Conservation (phyloP, 2,888 invertebrate genomes). For the Drosophila diplacantha region DNA sequence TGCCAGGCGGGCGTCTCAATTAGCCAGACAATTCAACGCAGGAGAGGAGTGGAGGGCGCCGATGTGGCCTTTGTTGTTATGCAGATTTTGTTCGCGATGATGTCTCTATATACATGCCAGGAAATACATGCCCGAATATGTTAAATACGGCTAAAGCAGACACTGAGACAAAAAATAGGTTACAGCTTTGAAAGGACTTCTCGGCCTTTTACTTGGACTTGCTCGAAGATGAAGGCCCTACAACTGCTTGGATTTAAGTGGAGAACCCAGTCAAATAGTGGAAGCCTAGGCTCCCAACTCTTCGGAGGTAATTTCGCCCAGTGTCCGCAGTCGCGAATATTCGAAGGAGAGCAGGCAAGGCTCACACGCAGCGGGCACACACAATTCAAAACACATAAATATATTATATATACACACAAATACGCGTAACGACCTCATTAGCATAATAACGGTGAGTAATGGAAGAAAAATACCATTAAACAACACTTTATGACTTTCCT, state of each 20-base stretch:
- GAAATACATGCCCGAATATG: constrained; percentile 19
- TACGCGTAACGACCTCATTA: constrained; percentile 75
- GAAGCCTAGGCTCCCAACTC: no score
- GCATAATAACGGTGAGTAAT: constrained; percentile 77
- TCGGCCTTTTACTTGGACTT: neutral
- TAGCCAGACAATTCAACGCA: constrained; percentile 44
- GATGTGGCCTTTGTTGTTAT: constrained; percentile 13
- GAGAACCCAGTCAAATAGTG: no score
- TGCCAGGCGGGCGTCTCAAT: constrained; percentile 57
- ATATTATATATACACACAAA: constrained; percentile 71
- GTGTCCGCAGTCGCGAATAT: neutral
- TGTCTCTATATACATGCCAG: constrained; percentile 23
- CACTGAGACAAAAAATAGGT: neutral
- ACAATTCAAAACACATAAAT: constrained; percentile 64
- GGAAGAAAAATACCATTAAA: constrained; percentile 76
- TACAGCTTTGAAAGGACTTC: no score
- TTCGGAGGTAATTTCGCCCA: neutral
- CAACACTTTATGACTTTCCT: constrained; percentile 77
- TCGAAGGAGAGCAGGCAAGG: neutral
- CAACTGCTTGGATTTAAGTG: neutral
- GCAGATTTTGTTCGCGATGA: constrained; percentile 26
- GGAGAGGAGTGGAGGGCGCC: neutral
- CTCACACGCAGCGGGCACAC: constrained; percentile 36
- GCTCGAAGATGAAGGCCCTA: neutral
- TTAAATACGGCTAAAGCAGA: constrained; percentile 5